Evolutionary conservation across 2,888 invertebrate species (phyloP).

Genomic region (Agonum fuliginosum): DNA sequence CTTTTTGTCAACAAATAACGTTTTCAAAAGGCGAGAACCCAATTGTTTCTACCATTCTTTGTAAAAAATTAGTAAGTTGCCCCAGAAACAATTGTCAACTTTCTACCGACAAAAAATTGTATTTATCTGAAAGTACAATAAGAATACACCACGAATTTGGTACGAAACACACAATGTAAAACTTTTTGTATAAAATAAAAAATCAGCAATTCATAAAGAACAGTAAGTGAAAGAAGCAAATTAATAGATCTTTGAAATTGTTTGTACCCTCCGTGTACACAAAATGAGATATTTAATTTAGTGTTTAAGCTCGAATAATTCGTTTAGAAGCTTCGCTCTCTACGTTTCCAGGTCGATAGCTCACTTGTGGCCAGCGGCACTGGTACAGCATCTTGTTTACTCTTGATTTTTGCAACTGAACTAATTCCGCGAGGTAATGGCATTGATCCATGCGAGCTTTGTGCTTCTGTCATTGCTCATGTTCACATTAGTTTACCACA

Average conservation of each 20-base stretch:
- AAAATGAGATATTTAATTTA: slow-evolving; percentile 69
- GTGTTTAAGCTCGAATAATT: slow-evolving; percentile 64
- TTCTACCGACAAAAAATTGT: too few species aligned
- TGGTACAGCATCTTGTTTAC: background rate
- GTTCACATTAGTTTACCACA: background rate
- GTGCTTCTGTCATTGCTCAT: background rate
- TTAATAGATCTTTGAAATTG: slow-evolving; percentile 67
- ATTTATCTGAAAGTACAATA: too few species aligned
- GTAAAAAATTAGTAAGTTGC: too few species aligned
- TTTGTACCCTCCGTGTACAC: slow-evolving; percentile 63
- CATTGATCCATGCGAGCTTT: background rate
- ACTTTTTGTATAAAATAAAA: too few species aligned
- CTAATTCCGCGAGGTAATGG: slow-evolving; percentile 30
- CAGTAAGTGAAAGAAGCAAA: slow-evolving; percentile 67
- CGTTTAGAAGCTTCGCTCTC: background rate
- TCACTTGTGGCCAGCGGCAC: background rate
- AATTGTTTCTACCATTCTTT: too few species aligned
- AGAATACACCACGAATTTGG: too few species aligned
- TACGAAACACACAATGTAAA: too few species aligned
- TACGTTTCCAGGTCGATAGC: background rate
- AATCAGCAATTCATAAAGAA: too few species aligned
- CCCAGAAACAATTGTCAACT: too few species aligned
- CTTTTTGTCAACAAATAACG: too few species aligned
- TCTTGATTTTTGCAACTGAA: slow-evolving; percentile 28
- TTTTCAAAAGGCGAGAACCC: too few species aligned